Evolutionary conservation across 2,113 vertebrate species (phyloP), one percentile per base, ranked within the genome.

Genomic region (Microtus oregoni): DNA sequence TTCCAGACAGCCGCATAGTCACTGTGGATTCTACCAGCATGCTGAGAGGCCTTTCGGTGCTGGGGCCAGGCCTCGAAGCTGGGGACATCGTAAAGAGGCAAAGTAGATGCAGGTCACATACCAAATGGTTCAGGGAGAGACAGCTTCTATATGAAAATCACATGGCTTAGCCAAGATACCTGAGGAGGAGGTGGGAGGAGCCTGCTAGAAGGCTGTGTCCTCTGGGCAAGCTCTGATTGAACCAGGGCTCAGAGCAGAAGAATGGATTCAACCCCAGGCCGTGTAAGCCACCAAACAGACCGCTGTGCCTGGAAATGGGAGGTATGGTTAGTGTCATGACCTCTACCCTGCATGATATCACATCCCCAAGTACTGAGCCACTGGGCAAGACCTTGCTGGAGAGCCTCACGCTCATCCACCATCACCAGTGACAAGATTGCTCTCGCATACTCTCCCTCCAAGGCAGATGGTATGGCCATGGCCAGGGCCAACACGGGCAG

Each of bases 281-380:
- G 0, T 0, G 32, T 3, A 22, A 20, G 47, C 55, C 30, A 3
- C 78, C 5, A n/a, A 1, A 30, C 38, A 32, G 58, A 41, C 65
- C 9, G 0, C 4, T 12, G 0, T 5, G 35, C 32, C 38, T 68
- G 4, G 26, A 76, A 22, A n/a, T 14, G 7, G 9, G 5, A 32
- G 38, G 10, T 0, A 2, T 4, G 0, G 12, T 2, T 4, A 0
- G 1, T 13, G 0, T 1, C 6, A 2, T 14, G 35, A 5, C 38
- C 6, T 13, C 76, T 55, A 20, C 17, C 70, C 30, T 4, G 2
- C 6, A 20, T 63, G 9, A 41, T 13, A 1, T 11, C 44, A 15
- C 26, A 38, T 0, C 20, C 72, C 28, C 32, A 9, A 0, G 11
- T 2, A 9, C 22, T 10, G 1, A 41, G 6, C 35, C 30, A 20